Percentiles rank a stretch among this genome's conserved stretches.
These are phyloP conservation scores for Coleophora flavipennella DNA, from an alignment of 2,888 invertebrate species.

Conservation along the genomic window DNA sequence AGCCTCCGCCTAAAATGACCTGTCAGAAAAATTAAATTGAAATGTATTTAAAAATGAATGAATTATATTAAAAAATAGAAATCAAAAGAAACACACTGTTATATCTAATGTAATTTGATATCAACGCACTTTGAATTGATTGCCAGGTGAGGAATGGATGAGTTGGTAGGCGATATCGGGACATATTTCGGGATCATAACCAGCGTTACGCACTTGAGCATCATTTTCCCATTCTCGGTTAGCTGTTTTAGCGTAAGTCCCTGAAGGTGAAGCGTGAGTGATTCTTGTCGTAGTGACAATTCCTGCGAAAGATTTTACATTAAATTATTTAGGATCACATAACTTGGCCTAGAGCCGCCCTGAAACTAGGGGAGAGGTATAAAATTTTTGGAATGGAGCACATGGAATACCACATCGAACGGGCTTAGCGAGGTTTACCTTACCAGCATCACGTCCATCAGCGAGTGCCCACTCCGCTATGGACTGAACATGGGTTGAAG, in stretches of 20 bases:
- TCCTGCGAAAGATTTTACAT: slow-evolving; percentile 43
- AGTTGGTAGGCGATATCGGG: slow-evolving; percentile 81
- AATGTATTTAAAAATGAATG: too few species aligned
- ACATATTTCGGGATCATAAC: slow-evolving; percentile 47
- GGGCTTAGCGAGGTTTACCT: too few species aligned
- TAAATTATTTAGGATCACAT: too few species aligned
- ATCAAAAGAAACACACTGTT: too few species aligned
- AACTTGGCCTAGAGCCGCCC: too few species aligned
- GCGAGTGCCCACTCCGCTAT: slow-evolving; percentile 77
- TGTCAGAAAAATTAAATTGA: slow-evolving; percentile 17
- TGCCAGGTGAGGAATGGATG: slow-evolving; percentile 74
- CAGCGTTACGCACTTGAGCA: slow-evolving; percentile 48
- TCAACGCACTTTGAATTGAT: slow-evolving; percentile 72
- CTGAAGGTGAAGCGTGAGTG: slow-evolving; percentile 85
- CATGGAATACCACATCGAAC: too few species aligned
- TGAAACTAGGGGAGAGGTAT: too few species aligned
- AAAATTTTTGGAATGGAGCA: too few species aligned
- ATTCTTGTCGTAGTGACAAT: slow-evolving; percentile 85
- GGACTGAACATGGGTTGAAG: slow-evolving; percentile 70
- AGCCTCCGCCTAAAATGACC: slow-evolving; percentile 79
- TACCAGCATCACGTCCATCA: slow-evolving; percentile 49
- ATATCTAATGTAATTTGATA: not conserved
- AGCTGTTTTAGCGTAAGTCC: slow-evolving; percentile 77
- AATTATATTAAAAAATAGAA: too few species aligned
- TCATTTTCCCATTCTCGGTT: slow-evolving; percentile 83